phyloP scores from a whole-genome alignment of 2,888 invertebrate species.

The Perdita meconis region DNA sequence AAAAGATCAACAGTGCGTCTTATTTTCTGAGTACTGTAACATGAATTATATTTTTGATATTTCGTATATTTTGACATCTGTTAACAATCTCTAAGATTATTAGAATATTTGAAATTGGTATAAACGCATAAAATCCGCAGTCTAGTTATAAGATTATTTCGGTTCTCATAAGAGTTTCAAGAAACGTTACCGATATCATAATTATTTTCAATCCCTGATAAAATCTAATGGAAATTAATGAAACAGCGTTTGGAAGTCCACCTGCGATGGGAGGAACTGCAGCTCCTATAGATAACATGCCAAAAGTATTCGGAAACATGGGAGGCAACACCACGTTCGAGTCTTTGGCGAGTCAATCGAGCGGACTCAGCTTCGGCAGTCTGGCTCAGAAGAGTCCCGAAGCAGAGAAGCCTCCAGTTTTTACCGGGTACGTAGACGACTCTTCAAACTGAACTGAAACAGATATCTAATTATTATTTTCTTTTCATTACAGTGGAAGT shows the following conservation, averaged over 20 bases:
- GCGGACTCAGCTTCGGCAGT: constrained; percentile 78
- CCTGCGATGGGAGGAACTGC: constrained; percentile 74
- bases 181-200: no score
- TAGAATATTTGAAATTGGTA: no score
- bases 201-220: no score
- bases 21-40: no score
- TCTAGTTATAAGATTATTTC: no score
- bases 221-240: background rate
- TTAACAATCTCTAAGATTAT: no score
- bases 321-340: constrained; percentile 78
- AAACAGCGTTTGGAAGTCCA: constrained; percentile 77
- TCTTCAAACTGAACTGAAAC: background rate
- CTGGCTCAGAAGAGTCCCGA: constrained; percentile 77
- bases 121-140: no score
- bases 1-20: no score
- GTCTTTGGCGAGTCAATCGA: constrained; percentile 78
- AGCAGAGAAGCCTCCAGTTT: constrained; percentile 75
- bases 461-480: background rate
- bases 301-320: constrained; percentile 79
- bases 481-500: constrained; percentile 75
- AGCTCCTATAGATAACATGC: constrained; percentile 69
- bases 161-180: no score
- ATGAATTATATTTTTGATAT: no score
- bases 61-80: no score
- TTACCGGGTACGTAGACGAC: constrained; percentile 80